phyloP scores from a whole-genome alignment of 2,797 vertebrate genomes.

The Thamnophis elegans region DNA sequence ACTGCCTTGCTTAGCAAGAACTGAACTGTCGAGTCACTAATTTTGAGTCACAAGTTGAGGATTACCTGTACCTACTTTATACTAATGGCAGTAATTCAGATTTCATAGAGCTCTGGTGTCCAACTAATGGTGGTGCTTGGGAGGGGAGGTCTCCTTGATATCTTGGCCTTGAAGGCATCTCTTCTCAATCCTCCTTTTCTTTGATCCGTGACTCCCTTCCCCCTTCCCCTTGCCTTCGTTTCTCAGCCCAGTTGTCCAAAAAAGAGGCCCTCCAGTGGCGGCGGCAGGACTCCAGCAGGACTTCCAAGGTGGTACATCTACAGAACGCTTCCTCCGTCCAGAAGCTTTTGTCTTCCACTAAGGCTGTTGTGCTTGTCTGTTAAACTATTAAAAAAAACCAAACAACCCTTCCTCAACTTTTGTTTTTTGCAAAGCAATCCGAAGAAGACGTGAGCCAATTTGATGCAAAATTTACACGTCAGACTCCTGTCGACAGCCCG shows the following conservation, averaged over 20 bases:
- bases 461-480: constrained; percentile 99
- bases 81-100: not conserved
- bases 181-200: constrained; percentile 61
- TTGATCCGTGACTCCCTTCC: constrained; percentile 58
- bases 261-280: constrained; percentile 53
- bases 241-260: constrained; percentile 60
- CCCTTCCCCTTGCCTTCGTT: constrained; percentile 63
- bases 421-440: constrained; percentile 86
- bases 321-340: constrained; percentile 59
- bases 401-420: not conserved
- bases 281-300: constrained; percentile 54
- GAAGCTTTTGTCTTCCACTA: constrained; percentile 50
- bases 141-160: constrained; percentile 25
- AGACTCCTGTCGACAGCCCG: constrained; percentile 98
- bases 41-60: not conserved
- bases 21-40: too few species aligned
- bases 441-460: constrained; percentile 99
- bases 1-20: not conserved
- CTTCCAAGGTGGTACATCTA: constrained; percentile 54
- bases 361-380: constrained; percentile 59
- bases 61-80: not conserved
- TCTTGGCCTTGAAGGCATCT: constrained; percentile 49
- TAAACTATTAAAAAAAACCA: not conserved
- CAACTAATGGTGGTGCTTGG: not conserved
- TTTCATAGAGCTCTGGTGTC: not conserved